phyloP scores from a whole-genome alignment of 2,797 vertebrate genomes.

The Nannoperca obscura region DNA sequence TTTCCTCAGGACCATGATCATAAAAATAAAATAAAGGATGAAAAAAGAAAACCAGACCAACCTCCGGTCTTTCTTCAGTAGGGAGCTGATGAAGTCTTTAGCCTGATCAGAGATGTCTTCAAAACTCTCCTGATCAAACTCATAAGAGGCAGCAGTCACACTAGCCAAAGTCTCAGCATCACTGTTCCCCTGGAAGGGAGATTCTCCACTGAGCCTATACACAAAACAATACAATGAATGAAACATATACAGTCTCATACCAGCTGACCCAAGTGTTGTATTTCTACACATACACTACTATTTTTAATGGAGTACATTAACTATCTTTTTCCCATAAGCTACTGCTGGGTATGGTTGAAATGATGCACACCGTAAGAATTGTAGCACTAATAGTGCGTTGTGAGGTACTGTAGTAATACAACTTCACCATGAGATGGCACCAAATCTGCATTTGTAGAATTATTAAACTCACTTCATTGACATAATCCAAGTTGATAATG shows the following conservation, averaged over 20 bases:
- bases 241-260: not conserved
- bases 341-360: not conserved
- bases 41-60: constrained; percentile 52
- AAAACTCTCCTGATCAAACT: constrained; percentile 89
- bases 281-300: not conserved
- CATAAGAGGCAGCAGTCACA: constrained; percentile 85
- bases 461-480: not conserved
- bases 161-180: constrained; percentile 87
- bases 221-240: not conserved
- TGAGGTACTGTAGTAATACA: not conserved
- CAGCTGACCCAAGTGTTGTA: not conserved
- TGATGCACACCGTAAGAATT: not conserved
- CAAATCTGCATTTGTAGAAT: constrained; percentile 28
- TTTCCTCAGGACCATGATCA: not conserved
- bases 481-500: not conserved
- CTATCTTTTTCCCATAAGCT: not conserved
- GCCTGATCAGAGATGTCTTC: constrained; percentile 88
- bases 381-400: rapidly evolving
- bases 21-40: not conserved
- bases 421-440: constrained; percentile 49
- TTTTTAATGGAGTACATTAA: not conserved
- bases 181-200: constrained; percentile 89
- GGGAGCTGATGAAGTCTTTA: constrained; percentile 88
- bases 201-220: constrained; percentile 90
- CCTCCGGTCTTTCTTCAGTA: constrained; percentile 88